Evolutionary conservation across 2,888 invertebrate genomes (phyloP).

Genomic region (Nemapogon koenigi): DNA sequence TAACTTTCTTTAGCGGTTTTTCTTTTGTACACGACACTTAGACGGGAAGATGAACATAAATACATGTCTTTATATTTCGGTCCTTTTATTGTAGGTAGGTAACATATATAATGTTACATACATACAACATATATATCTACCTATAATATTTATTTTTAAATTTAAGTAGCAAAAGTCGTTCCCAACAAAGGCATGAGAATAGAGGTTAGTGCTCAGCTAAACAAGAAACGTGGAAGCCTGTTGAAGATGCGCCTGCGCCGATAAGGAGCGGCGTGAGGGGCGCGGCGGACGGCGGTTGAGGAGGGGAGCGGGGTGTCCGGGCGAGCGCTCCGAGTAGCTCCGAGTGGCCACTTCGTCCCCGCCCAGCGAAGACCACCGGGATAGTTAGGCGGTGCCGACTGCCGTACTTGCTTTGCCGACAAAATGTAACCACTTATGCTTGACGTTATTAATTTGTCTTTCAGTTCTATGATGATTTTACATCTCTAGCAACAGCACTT

Average conservation of each 20-base stretch:
- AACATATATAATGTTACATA: too few relatives aligned
- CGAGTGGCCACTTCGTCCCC: slow-evolving; percentile 31
- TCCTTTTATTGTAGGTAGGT: too few relatives aligned
- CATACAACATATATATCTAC: too few relatives aligned
- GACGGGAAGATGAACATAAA: too few relatives aligned
- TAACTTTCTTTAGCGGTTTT: slow-evolving; percentile 6
- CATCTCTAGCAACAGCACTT: too few relatives aligned
- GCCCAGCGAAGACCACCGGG: slow-evolving; percentile 64
- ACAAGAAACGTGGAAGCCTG: too few relatives aligned
- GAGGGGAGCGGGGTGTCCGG: slow-evolving; percentile 32
- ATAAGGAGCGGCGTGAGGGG: slow-evolving; percentile 38
- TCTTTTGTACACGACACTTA: slow-evolving; percentile 3
- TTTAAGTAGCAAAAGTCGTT: too few relatives aligned
- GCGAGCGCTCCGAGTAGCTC: slow-evolving; percentile 41
- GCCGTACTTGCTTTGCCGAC: slow-evolving; percentile 15
- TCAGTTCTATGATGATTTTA: too few relatives aligned
- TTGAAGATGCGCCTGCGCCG: slow-evolving; percentile 53
- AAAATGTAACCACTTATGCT: slow-evolving; percentile 8
- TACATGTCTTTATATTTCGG: too few relatives aligned
- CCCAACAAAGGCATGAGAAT: too few relatives aligned
- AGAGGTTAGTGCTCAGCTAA: too few relatives aligned
- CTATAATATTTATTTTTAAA: too few relatives aligned
- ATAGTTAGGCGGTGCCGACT: slow-evolving; percentile 54
- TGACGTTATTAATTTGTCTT: slow-evolving; percentile 11
- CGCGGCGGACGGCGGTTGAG: slow-evolving; percentile 14